Conservation (phyloP, 2,113 vertebrate genomes). For the Paraplagusia blochii region DNA sequence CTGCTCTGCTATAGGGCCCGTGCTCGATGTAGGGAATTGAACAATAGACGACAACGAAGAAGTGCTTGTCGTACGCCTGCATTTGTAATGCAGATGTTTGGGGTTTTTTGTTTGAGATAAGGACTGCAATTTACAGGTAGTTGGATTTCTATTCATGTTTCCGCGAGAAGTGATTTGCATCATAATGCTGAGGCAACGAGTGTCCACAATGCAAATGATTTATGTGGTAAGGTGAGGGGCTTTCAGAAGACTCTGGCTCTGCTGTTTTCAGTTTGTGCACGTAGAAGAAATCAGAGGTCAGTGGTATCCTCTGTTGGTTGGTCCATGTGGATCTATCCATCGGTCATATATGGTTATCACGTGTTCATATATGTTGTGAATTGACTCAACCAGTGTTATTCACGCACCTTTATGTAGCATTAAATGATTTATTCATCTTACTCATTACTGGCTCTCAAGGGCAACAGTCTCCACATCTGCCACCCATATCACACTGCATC, state of each 20-base stretch:
- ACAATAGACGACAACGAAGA: constrained; percentile 38
- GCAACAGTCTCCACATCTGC: no score
- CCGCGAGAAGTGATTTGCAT: constrained; percentile 42
- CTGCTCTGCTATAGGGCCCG: constrained; percentile 2
- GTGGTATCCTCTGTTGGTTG: no score
- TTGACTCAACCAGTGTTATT: no score
- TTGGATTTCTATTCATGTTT: constrained; percentile 31
- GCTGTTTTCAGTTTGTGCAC: constrained; percentile 23
- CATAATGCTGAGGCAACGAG: constrained; percentile 29
- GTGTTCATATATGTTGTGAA: constrained; percentile 12
- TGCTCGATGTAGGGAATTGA: constrained; percentile 23
- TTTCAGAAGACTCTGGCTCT: constrained; percentile 1
- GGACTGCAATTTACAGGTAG: constrained; percentile 36
- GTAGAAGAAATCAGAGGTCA: constrained; percentile 25
- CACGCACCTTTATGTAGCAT: no score
- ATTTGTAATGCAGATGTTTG: constrained; percentile 49
- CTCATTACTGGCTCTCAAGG: no score
- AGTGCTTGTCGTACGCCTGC: constrained; percentile 17
- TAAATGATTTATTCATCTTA: no score
- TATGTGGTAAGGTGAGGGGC: constrained; percentile 2
- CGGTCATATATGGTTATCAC: constrained; percentile 52
- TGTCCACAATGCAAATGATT: constrained; percentile 32
- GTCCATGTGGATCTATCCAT: neutral
- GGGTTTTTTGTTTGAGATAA: constrained; percentile 34
- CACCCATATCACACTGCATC: no score